Evolutionary conservation across 2,113 vertebrate genomes (phyloP), one percentile per base, ranked within the genome.

Genomic region (Hemiprocne comata): DNA sequence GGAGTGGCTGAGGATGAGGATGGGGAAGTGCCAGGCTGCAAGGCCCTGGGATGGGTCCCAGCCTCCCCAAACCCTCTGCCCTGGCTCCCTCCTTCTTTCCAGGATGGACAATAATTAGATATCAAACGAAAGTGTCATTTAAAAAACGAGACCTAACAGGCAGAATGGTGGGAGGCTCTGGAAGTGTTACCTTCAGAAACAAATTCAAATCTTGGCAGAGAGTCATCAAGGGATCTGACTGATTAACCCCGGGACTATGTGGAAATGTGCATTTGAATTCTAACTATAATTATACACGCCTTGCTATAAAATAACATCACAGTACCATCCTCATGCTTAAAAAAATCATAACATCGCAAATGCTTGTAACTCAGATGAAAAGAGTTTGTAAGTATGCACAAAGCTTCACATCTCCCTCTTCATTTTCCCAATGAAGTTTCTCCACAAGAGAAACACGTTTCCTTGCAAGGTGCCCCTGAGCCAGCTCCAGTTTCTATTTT

Each of bases 201-300:
- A 13, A 34, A 23, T 31, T 8, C 7, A 1, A 38, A 53, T 2
- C 26, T 23, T 13, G 23, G 64, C 15, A 46, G 50, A 11, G 34
- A 75, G 21, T 38, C 51, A 8, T 44, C 33, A 23, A 20, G 70
- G 40, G 20, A 74, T 48, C 34, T 2, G 0, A 23, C 38, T 25
- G 58, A 44, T 20, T 17, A 3, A 42, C 29, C 24, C 13, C 12
- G 4, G 64, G 12, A 20, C 53, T 3, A 1, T 1, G 21, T 46
- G 42, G 13, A 55, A 36, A 54, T 0, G 4, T 7, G 11, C 34
- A 5, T 4, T 24, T 62, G 29, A 46, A 29, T 61, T 50, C 48
- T 8, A 15, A 13, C 6, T 36, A 4, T 11, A 12, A 48, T 29
- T 42, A 51, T 8, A 46, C 13, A 31, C 53, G 61, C 24, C 48